Base-by-base conservation (phyloP, 2,888 invertebrate genomes). In the Melanostoma mellinum region DNA sequence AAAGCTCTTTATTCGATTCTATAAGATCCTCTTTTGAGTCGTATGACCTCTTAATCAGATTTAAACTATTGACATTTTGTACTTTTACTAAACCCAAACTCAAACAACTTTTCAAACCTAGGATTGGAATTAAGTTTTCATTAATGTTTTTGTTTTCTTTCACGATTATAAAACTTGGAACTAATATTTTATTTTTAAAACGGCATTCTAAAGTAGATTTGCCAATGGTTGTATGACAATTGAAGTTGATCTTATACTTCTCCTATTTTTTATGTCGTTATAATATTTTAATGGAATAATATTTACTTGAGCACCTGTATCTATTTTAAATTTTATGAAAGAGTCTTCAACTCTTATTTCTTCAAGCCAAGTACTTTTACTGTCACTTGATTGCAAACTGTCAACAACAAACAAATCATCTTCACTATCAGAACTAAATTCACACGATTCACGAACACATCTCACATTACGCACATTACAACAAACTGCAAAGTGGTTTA, bases 1-100 rank as follows among this genome's bases (percentile, higher is more conserved):
- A 87, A n/a, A 86, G 58, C 32, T 86, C 75, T 50, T 68, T 65
- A 72, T 85, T 86, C 33, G 71, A 50, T 68, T 56, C 42, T 38
- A 58, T 20, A 32, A 71, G 46, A 4, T 75, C 40, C 6, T 42
- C 35, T 9, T 32, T 44, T 20, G 32, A 20, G 3, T 44, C n/a
- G n/a, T 32, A 42, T 32, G 44, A 30, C 4, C 9, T 35, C 9
- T 60, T 35, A 52, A 46, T 35, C 3, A 20, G 20, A 20, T 20
- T 20, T 20, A 20, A 20, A 20, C 20, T 20, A 20, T 20, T 20
- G 0, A 20, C 35, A 46, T 42, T 6, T 9, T 42, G 36, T 10
- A 46, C 10, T 56, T 8, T 55, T 8, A 69, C 46, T 33, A 69
- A 8, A 0, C 46, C 46, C 42, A 67, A 52, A 38, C 30, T 10